Percentiles rank a stretch among this genome's conserved stretches.
Conservation (phyloP, 2,888 invertebrate species). For the Eudasyphora cyanicolor region DNA sequence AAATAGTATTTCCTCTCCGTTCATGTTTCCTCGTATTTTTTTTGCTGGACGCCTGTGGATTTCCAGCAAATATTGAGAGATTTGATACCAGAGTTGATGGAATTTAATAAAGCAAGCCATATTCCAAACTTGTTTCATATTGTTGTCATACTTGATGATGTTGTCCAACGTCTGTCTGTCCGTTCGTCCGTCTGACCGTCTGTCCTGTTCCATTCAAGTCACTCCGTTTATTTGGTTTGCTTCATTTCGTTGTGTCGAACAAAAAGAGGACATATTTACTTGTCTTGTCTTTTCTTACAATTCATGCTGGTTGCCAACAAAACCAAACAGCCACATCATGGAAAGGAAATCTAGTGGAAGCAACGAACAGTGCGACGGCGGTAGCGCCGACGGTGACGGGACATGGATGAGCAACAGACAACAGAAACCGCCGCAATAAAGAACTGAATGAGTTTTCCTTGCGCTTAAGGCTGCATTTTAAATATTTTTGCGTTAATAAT, state of each 20-base stretch:
- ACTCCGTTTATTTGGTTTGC: background rate
- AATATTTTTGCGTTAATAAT: conserved; percentile 60
- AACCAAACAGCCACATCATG: too few species aligned
- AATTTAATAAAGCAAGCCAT: conserved; percentile 19
- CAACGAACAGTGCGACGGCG: background rate
- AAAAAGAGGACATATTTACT: conserved; percentile 31
- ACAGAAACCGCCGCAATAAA: background rate
- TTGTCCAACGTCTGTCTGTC: background rate
- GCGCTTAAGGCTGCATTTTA: conserved; percentile 19
- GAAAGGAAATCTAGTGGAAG: background rate
- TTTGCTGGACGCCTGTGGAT: background rate
- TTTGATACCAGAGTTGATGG: conserved; percentile 12
- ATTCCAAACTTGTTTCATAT: conserved; percentile 18
- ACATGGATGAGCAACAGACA: background rate
- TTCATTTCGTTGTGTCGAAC: background rate
- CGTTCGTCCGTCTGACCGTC: background rate
- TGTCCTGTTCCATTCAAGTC: background rate
- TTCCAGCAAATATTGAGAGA: background rate
- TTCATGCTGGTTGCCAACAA: conserved; percentile 2
- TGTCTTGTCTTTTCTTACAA: conserved; percentile 33
- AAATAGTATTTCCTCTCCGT: too few species aligned
- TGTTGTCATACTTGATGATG: conserved; percentile 2
- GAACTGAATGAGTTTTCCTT: conserved; percentile 61
- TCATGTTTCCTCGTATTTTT: too few species aligned
- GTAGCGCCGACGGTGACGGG: background rate